Conservation (phyloP, 2,888 invertebrate species). For the Stenotaenia linearis region DNA sequence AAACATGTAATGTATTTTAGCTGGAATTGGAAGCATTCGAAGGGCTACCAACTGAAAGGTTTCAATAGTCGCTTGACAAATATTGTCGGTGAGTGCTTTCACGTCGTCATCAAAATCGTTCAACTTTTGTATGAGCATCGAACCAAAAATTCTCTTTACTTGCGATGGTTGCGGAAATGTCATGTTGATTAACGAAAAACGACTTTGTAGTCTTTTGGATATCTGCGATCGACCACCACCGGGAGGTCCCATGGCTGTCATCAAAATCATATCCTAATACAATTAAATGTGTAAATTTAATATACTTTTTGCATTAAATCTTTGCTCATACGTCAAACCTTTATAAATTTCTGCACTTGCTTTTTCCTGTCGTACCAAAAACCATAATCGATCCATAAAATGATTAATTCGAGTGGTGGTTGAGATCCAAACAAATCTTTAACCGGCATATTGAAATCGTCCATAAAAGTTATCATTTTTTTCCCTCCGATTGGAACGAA, state of each 20-base stretch:
- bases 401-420: conserved; percentile 75
- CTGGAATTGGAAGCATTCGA: conserved; percentile 78
- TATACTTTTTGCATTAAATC: too few species aligned
- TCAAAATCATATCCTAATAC: conserved; percentile 67
- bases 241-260: conserved; percentile 79
- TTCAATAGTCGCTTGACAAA: conserved; percentile 69
- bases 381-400: conserved; percentile 81
- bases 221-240: conserved; percentile 79
- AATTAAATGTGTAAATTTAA: too few species aligned
- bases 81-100: conserved; percentile 60
- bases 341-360: conserved; percentile 69
- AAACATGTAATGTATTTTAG: conserved; percentile 84
- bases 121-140: conserved; percentile 74
- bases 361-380: conserved; percentile 82
- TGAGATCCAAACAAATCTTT: conserved; percentile 83
- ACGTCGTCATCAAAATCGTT: conserved; percentile 72
- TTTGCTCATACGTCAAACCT: too few species aligned
- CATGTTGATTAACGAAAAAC: conserved; percentile 70
- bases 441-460: conserved; percentile 89
- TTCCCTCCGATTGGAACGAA: conserved; percentile 76
- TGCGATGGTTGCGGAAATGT: conserved; percentile 74
- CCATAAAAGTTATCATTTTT: conserved; percentile 78
- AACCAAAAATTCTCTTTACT: conserved; percentile 72
- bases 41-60: conserved; percentile 66
- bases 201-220: conserved; percentile 68